Evolutionary conservation across 2,113 vertebrate genomes (phyloP).

Genomic region (Terrapene triunguis): DNA sequence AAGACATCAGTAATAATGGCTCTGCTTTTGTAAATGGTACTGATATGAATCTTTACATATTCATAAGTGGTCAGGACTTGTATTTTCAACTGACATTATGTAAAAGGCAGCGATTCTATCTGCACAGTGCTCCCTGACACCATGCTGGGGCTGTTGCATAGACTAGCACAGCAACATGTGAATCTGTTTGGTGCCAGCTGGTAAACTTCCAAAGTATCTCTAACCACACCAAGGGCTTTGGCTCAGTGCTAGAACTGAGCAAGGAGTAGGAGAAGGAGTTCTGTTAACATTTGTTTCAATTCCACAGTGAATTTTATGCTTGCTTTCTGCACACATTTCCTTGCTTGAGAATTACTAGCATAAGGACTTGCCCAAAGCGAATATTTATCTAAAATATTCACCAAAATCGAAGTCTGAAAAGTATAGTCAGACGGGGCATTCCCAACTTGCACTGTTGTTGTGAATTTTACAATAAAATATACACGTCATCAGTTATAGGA

Average conservation of each 20-base stretch:
- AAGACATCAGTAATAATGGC: neutral
- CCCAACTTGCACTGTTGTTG: neutral
- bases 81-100: neutral
- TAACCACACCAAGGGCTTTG: neutral
- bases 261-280: neutral
- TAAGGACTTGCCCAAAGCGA: constrained; percentile 12
- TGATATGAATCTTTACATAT: neutral
- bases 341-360: constrained; percentile 4
- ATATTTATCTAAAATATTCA: constrained; percentile 12
- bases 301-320: neutral
- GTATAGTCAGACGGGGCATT: neutral
- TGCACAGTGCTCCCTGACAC: neutral
- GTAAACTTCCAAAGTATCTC: neutral
- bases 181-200: neutral
- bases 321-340: constrained; percentile 34
- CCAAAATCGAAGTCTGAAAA: neutral
- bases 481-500: neutral
- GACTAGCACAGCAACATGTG: neutral
- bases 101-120: neutral
- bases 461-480: neutral
- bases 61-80: neutral
- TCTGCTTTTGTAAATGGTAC: neutral
- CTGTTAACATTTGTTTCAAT: neutral
- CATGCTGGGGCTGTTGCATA: neutral
- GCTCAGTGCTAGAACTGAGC: neutral